These are phyloP conservation scores for Lepidochitona cinerea DNA, from an alignment of 2,888 invertebrate species.

Conservation along the genomic window DNA sequence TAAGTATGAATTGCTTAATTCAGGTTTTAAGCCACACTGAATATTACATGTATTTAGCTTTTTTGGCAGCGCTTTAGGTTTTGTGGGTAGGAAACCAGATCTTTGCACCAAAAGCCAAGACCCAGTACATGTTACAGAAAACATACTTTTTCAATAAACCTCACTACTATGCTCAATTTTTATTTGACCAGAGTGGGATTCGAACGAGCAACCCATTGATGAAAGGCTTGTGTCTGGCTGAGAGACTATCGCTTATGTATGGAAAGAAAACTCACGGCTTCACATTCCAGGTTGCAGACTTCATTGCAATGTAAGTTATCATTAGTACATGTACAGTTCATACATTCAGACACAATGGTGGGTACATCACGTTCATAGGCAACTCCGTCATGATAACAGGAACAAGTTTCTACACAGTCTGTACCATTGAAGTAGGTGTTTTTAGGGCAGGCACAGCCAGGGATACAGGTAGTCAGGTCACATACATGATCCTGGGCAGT, in stretches of 20 bases:
- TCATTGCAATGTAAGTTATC: background rate
- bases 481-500: background rate
- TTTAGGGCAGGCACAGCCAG: slow-evolving; percentile 11
- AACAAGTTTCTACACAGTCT: slow-evolving; percentile 11
- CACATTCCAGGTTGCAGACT: background rate
- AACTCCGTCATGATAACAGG: slow-evolving; percentile 1
- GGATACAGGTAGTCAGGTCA: slow-evolving; percentile 1
- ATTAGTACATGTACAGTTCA: background rate
- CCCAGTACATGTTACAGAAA: background rate
- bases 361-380: background rate
- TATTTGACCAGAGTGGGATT: too few relatives aligned
- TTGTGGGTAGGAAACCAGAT: too few relatives aligned
- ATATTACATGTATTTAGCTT: too few relatives aligned
- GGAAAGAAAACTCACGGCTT: background rate
- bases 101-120: too few relatives aligned
- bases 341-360: background rate
- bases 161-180: too few relatives aligned
- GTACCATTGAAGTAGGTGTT: slow-evolving; percentile 12
- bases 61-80: too few relatives aligned
- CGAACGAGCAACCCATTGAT: too few relatives aligned
- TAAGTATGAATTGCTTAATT: too few relatives aligned
- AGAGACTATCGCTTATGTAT: background rate
- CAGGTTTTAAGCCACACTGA: too few relatives aligned
- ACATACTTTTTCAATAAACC: background rate
- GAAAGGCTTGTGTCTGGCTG: too few relatives aligned